These are phyloP conservation scores for Elymnias hypermnestra DNA, from an alignment of 1,140 invertebrate species.

Conservation along the genomic window DNA sequence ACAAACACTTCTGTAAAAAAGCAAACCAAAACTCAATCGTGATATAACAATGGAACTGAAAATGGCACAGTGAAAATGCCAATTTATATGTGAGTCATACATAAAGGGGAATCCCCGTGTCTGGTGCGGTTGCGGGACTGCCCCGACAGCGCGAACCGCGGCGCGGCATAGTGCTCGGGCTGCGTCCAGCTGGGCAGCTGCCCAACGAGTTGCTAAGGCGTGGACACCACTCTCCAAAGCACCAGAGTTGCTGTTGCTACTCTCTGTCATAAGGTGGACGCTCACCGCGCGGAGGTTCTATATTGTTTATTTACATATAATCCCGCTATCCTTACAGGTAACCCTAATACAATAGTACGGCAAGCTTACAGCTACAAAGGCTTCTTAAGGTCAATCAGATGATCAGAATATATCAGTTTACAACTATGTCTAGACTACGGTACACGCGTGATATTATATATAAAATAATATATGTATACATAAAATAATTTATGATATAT, in stretches of 20 bases:
- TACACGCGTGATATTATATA: no score
- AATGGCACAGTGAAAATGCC: no score
- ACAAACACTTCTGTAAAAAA: neutral
- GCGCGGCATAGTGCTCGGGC: constrained; percentile 86
- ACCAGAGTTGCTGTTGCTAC: constrained; percentile 57
- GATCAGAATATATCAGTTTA: no score
- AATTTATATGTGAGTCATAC: no score
- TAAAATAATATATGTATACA: no score
- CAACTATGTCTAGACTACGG: no score
- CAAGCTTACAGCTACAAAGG: no score
- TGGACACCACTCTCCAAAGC: constrained; percentile 83
- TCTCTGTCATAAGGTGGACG: constrained; percentile 84
- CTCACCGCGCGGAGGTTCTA: constrained; percentile 88
- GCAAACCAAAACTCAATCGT: constrained; percentile 12
- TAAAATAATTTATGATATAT: no score
- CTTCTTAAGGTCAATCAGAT: no score
- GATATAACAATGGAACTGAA: constrained; percentile 7
- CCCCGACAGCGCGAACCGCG: constrained; percentile 80
- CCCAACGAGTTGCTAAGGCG: constrained; percentile 87
- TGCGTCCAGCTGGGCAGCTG: constrained; percentile 86
- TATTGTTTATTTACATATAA: constrained; percentile 1
- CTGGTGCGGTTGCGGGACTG: constrained; percentile 81
- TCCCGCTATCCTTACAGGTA: no score
- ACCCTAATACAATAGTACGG: no score
- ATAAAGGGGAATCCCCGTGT: constrained; percentile 86